These are phyloP conservation scores for Drosophila mettleri DNA, from an alignment of 2,888 invertebrate species.

Conservation along the genomic window DNA sequence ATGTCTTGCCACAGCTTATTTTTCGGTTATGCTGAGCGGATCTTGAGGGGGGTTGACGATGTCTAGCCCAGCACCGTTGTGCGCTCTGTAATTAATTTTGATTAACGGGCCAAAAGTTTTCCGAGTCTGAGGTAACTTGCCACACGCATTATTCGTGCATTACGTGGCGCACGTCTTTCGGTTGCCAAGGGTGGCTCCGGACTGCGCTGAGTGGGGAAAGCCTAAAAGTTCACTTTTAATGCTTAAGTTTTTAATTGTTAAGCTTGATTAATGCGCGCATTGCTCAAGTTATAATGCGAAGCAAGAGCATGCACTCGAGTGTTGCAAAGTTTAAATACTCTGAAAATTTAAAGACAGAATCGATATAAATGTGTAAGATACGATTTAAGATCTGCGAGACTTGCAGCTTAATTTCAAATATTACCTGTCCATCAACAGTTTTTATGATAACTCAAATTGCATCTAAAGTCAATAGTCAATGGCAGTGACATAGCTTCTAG, in stretches of 20 bases:
- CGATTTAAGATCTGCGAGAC: background rate
- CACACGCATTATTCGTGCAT: constrained; percentile 40
- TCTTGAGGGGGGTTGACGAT: background rate
- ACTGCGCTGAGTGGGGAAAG: constrained; percentile 20
- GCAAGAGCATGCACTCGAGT: background rate
- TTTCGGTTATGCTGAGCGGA: constrained; percentile 7
- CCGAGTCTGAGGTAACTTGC: constrained; percentile 49
- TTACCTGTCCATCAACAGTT: background rate
- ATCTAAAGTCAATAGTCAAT: background rate
- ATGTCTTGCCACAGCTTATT: constrained; percentile 22
- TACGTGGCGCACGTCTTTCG: constrained; percentile 26
- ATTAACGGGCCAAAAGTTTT: constrained; percentile 76
- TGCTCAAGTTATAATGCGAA: background rate
- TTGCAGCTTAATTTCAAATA: background rate
- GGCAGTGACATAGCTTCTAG: background rate
- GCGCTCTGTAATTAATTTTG: constrained; percentile 73
- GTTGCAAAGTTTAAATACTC: background rate
- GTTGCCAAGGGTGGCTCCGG: constrained; percentile 25
- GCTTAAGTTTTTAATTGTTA: constrained; percentile 30
- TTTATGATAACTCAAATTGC: background rate
- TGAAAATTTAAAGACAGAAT: background rate
- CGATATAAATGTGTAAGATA: background rate
- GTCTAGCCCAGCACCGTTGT: constrained; percentile 24
- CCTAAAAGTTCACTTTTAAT: constrained; percentile 42
- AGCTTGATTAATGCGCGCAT: constrained; percentile 38